Conservation (phyloP, 2,113 vertebrate genomes). For the Opisthocomus hoazin region DNA sequence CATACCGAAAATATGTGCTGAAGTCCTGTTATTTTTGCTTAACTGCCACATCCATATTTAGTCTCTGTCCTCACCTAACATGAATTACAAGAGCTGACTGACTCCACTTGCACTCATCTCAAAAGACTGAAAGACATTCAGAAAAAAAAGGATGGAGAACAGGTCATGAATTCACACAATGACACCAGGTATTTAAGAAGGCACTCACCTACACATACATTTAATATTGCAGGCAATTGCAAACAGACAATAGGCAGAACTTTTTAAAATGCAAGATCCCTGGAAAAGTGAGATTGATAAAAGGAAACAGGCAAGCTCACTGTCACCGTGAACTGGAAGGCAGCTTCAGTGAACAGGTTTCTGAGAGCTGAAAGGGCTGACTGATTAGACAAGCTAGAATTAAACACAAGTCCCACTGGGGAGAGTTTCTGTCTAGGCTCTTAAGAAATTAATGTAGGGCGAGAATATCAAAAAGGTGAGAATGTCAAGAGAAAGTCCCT, state of each 20-base stretch:
- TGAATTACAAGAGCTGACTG: background rate
- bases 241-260: background rate
- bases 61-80: background rate
- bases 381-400: background rate
- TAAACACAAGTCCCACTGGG: background rate
- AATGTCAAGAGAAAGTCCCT: background rate
- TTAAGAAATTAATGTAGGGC: background rate
- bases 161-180: background rate
- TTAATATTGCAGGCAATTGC: background rate
- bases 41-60: background rate
- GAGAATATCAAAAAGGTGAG: background rate
- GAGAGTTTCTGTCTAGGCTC: background rate
- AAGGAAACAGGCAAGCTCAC: background rate
- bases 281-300: background rate
- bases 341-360: background rate
- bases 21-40: background rate
- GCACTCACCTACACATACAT: accelerated
- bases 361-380: background rate
- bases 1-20: accelerated
- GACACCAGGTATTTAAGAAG: background rate
- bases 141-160: background rate
- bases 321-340: background rate
- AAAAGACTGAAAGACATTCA: background rate
- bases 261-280: background rate
- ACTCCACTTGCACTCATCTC: background rate